Base-by-base conservation (phyloP, 2,888 invertebrate species). In the Tolmerus cingulatus region DNA sequence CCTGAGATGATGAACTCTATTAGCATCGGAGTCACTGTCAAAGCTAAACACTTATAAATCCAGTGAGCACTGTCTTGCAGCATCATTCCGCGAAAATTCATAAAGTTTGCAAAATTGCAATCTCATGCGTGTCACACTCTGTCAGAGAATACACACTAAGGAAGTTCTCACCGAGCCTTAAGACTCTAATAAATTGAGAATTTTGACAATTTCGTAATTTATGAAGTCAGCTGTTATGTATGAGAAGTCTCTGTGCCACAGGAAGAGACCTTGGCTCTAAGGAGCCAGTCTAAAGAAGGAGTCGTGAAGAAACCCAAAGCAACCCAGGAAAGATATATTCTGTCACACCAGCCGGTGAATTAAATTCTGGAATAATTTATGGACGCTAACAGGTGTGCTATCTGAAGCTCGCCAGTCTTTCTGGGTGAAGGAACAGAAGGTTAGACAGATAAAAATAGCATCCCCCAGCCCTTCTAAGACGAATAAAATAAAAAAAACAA, bases 311-410 rank as follows among this genome's bases (percentile, higher is more conserved):
- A 84, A 66, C 84, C 84, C 37, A 74, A 84, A 66, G 57, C 66
- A 84, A 40, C 84, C 66, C n/a, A 66, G 57, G 43, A 74, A 46
- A 74, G 46, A 76, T 86, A 86, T 76, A 74, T 51, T 76, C 74
- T 86, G 86, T 74, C 84, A 46, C 87, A 88, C 77, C 89, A 90
- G 89, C 88, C 89, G 89, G 89, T 90, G 89, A 90, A 90, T 89
- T 90, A 89, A 90, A 89, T 90, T 90, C 90, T 90, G 89, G 90
- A 89, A 90, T 90, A 90, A 91, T 90, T 91, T 91, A 90, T 91
- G 90, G 89, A 89, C 89, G 89, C 90, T 90, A 90, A 90, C 91
- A 91, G 91, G 91, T 91, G 91, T 91, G 86, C 74, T 86, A 74
- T 86, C 55, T 66, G 40, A 57, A 57, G 66, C 74, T 74, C 74